These are phyloP conservation scores for Tipula lateralis DNA, from an alignment of 2,888 invertebrate genomes.

Conservation along the genomic window DNA sequence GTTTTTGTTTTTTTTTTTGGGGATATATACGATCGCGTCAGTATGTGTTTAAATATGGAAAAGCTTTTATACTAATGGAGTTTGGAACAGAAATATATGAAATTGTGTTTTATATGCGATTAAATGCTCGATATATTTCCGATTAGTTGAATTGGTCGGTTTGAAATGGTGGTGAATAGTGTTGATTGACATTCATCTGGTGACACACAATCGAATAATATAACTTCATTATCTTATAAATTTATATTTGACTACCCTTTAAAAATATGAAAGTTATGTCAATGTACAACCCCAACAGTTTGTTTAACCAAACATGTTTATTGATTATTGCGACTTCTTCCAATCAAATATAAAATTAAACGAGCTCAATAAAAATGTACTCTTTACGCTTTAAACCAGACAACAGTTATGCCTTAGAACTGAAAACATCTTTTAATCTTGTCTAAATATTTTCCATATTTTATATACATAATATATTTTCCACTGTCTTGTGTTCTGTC, in stretches of 20 bases:
- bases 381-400: too few relatives aligned
- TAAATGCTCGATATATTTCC: not conserved
- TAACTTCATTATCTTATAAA: too few relatives aligned
- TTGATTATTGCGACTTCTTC: too few relatives aligned
- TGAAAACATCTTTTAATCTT: not conserved
- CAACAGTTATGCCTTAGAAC: not conserved
- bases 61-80: not conserved
- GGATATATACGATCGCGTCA: not conserved
- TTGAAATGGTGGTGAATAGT: too few relatives aligned
- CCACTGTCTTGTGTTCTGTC: not conserved
- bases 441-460: not conserved
- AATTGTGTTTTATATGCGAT: not conserved
- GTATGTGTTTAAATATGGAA: not conserved
- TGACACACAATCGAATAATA: too few relatives aligned
- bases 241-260: too few relatives aligned
- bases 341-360: too few relatives aligned
- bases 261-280: too few relatives aligned
- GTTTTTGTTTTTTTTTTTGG: not conserved
- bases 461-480: not conserved
- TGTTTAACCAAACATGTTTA: too few relatives aligned
- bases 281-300: too few relatives aligned
- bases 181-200: too few relatives aligned
- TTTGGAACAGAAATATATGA: not conserved
- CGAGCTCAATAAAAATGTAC: too few relatives aligned
- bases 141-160: not conserved